Evolutionary conservation across 2,113 vertebrate genomes (phyloP), one percentile per base, ranked within the genome.

Genomic region (Actinemys pallida): DNA sequence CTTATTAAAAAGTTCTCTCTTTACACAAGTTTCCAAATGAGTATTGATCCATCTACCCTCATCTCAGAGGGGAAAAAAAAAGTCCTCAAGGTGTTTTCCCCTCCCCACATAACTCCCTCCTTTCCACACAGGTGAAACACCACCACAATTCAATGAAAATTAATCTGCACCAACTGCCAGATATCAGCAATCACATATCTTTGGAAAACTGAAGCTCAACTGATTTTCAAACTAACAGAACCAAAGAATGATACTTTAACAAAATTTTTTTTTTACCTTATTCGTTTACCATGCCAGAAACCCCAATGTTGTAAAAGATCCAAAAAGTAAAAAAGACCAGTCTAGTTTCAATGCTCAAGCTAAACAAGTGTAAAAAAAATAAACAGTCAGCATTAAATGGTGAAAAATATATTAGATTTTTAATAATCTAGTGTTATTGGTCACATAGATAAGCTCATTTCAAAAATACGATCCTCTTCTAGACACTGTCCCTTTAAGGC

Each of bases 41-140:
- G 86, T 96, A 95, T 76, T 78, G 92, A 95, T 95, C 96, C 83
- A 95, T 95, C 94, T 89, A 16, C 96, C 92, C 53, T 39, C 62
- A 75, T 47, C 89, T 91, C 85, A 90, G 20, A 91, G 90, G 8
- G 20, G 52, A 45, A 35, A 93, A 92, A n/a, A 69, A 69, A 93
- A 96, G 56, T 49, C 94, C 72, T 9, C 56, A 91, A 78, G 96
- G 96, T 95, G 94, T 87, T 97, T 97, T 97, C 97, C 97, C 96
- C 95, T 39, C 90, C 72, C n/a, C 79, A 85, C 89, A 88, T 57
- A 90, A 84, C 87, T 92, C 97, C 96, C 92, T 87, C 87, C 95
- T 96, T 96, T 96, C 94, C 93, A 96, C 12, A 47, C 82, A 93
- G 93, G 88, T 78, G 92, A 84, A 94, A 83, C 14, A 92, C 3